A percentile compares a stretch with the other conserved stretches of the same genome.
Conservation (phyloP, 1,140 invertebrate species). For the Calephelis virginiensis region DNA sequence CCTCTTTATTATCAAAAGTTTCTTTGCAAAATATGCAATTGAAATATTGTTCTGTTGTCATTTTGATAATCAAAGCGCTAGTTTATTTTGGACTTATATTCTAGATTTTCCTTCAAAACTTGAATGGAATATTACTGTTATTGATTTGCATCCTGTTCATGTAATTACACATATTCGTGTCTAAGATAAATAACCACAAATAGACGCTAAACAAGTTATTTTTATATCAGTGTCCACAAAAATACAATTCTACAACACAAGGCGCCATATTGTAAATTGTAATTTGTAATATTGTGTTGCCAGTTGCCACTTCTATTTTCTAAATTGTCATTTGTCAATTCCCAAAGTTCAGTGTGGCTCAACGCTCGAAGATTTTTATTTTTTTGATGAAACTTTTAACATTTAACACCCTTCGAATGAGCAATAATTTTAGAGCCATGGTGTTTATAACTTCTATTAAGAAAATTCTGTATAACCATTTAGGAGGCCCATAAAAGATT, state of each 20-base stretch:
- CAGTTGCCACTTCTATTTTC: too few relatives aligned
- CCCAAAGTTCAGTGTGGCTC: too few relatives aligned
- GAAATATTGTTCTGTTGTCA: constrained; percentile 52
- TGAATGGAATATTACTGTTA: neutral
- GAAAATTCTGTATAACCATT: too few relatives aligned
- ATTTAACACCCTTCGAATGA: too few relatives aligned
- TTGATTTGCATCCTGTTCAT: neutral
- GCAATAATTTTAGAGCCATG: too few relatives aligned
- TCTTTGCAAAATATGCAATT: constrained; percentile 70
- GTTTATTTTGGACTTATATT: neutral
- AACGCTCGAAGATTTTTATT: too few relatives aligned
- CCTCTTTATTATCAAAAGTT: constrained; percentile 58
- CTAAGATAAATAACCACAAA: neutral
- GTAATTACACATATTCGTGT: constrained; percentile 1
- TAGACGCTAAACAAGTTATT: neutral
- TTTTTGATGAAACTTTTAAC: too few relatives aligned
- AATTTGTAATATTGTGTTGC: neutral
- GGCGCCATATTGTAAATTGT: constrained; percentile 10
- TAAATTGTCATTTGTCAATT: too few relatives aligned
- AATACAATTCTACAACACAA: constrained; percentile 1
- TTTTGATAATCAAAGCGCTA: constrained; percentile 29
- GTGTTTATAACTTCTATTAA: too few relatives aligned
- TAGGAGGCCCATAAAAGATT: too few relatives aligned
- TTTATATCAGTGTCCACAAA: constrained; percentile 1
- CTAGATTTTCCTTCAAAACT: neutral